Percentiles rank a stretch among this genome's conserved stretches.
phyloP scores from a whole-genome alignment of 92 coral and sea anemone species.

The Siderastrea siderea region DNA sequence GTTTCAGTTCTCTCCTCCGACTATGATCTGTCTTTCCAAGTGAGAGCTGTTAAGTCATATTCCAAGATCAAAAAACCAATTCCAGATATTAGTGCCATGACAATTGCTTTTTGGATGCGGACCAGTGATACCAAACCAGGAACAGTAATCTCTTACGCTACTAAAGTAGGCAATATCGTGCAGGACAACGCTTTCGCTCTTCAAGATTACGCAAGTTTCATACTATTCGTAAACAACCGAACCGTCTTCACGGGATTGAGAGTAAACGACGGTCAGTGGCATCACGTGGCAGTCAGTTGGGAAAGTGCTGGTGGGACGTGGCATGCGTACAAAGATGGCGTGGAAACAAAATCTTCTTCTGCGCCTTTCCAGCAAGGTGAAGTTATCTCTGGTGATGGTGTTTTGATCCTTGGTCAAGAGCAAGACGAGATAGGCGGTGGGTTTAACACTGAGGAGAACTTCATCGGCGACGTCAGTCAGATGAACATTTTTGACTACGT shows the following conservation, averaged over 20 bases:
- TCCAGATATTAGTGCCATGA: conserved; percentile 70
- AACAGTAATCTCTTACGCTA: too few relatives aligned
- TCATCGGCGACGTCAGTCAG: too few relatives aligned
- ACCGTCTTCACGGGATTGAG: conserved; percentile 52
- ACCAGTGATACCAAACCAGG: conserved; percentile 48
- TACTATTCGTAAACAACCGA: conserved; percentile 13
- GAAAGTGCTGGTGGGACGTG: too few relatives aligned
- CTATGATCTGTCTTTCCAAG: too few relatives aligned
- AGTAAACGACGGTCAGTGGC: conserved; percentile 61
- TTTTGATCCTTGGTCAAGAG: not conserved
- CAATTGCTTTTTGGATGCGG: conserved; percentile 83
- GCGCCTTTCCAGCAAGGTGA: conserved; percentile 32
- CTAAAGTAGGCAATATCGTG: too few relatives aligned
- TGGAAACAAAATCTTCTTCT: too few relatives aligned
- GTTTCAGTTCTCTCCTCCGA: not conserved
- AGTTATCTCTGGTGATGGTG: conserved; percentile 84
- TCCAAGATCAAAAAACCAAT: conserved; percentile 62
- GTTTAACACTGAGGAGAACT: too few relatives aligned
- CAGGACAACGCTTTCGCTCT: conserved; percentile 14
- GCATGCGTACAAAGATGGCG: too few relatives aligned
- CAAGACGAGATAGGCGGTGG: too few relatives aligned
- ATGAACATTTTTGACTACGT: not conserved
- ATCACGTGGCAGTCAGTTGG: too few relatives aligned
- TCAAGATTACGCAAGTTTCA: conserved; percentile 77
- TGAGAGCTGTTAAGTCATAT: conserved; percentile 20